Conservation (phyloP, 2,797 vertebrate species). For the Morelia viridis region DNA sequence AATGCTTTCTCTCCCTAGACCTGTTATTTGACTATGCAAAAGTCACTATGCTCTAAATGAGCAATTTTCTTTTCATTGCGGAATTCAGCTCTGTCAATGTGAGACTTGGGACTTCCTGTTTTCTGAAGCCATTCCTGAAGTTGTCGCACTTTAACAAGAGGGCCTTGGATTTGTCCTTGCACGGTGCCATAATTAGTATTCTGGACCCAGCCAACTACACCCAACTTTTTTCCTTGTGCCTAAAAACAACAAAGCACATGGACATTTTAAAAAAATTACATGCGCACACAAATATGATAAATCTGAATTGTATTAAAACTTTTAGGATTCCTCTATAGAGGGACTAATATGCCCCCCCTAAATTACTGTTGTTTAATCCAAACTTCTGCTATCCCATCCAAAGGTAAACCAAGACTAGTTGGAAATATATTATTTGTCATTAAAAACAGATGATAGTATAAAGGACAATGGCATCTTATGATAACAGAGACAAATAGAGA, state of each 20-base stretch:
- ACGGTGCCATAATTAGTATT: constrained; percentile 88
- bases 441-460: background rate
- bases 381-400: background rate
- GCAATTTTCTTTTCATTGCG: constrained; percentile 81
- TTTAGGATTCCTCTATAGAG: fast-evolving
- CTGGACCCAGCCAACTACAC: constrained; percentile 92
- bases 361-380: background rate
- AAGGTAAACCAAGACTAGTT: background rate
- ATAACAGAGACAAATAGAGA: background rate
- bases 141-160: constrained; percentile 74
- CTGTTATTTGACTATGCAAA: constrained; percentile 78
- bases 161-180: constrained; percentile 87
- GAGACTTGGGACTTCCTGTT: constrained; percentile 88
- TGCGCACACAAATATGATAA: background rate
- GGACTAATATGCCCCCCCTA: fast-evolving
- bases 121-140: constrained; percentile 90
- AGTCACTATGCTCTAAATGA: constrained; percentile 79
- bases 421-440: background rate
- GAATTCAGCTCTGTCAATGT: constrained; percentile 84
- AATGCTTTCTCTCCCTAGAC: fast-evolving
- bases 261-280: background rate
- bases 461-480: no score
- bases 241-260: constrained; percentile 59
- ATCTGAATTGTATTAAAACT: background rate
- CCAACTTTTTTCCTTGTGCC: constrained; percentile 85